Base-by-base conservation (phyloP, 2,797 vertebrate genomes). In the Diplodus puntazzo region DNA sequence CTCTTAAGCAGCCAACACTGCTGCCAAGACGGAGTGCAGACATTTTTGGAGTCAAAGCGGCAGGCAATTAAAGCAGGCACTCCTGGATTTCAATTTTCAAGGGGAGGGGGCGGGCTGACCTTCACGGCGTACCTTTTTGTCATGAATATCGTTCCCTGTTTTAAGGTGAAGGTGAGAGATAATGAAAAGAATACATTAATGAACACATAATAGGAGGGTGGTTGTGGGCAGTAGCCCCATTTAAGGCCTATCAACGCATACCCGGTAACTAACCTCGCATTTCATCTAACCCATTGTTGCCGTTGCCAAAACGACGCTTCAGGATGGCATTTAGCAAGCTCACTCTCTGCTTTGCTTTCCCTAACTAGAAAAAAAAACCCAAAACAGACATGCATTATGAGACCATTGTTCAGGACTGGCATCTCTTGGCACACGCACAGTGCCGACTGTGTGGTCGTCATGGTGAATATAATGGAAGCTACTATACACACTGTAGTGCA, bases 171-270 rank as follows among this genome's bases (percentile, higher is more conserved):
- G 89, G 85, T 88, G 86, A 85, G 53, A 74, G 79, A 88, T 90
- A 84, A 92, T 88, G 77, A 92, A 93, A 87, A 85, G 85, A 90
- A 88, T 89, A 87, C 79, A 89, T 90, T 84, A 91, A 82, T 79
- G 78, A 88, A 82, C 79, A 75, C 55, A 87, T 85, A 83, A 86
- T 77, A 75, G 78, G 76, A 73, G 65, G 60, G 62, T 57, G 68
- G 73, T 63, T 70, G 73, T 65, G 77, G 75, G 80, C 77, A 84
- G 80, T 59, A 62, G 77, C 69, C 69, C 73, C 57, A 69, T 87
- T 83, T 77, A 82, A 73, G 77, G 78, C 49, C 58, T n/a, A 82
- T 72, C 64, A 67, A 81, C 55, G 79, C 66, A 73, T 70, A 84
- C 84, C 73, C 46, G 17, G 57, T 68, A 63, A 78, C 81, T 84